Evolutionary conservation across 2,113 vertebrate species (phyloP).

Genomic region (Lophochroa leadbeateri): DNA sequence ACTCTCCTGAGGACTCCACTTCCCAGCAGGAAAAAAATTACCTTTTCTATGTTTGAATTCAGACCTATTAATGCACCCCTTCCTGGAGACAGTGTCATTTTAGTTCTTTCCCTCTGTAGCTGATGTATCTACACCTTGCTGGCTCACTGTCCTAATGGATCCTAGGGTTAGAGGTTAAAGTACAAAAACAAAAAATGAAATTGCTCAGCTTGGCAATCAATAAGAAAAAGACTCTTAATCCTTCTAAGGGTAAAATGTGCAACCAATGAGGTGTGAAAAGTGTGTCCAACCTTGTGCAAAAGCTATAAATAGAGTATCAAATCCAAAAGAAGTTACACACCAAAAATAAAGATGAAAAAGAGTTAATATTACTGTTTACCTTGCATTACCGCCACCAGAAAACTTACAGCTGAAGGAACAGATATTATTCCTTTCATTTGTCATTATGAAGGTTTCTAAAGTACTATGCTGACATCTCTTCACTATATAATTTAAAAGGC

Average conservation of each 20-base stretch:
- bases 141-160: conserved; percentile 76
- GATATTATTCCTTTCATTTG: neutral
- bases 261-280: conserved; percentile 57
- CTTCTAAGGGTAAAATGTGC: conserved; percentile 53
- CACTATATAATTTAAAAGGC: neutral
- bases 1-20: conserved; percentile 76
- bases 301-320: conserved; percentile 45
- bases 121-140: conserved; percentile 76
- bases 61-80: conserved; percentile 77
- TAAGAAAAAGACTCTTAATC: conserved; percentile 61
- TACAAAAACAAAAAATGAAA: conserved; percentile 68
- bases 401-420: neutral
- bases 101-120: conserved; percentile 71
- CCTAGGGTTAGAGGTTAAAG: conserved; percentile 70
- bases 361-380: neutral
- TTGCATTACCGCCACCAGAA: neutral
- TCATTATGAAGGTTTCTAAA: neutral
- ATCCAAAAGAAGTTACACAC: neutral
- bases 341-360: conserved; percentile 27
- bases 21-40: conserved; percentile 81
- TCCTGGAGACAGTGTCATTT: conserved; percentile 78
- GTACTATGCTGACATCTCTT: neutral
- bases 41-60: conserved; percentile 79
- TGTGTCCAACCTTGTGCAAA: conserved; percentile 30
- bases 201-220: conserved; percentile 70